Evolutionary conservation across 2,113 vertebrate species (phyloP), one percentile per base, ranked within the genome.

Genomic region (Pterophyllum scalare): DNA sequence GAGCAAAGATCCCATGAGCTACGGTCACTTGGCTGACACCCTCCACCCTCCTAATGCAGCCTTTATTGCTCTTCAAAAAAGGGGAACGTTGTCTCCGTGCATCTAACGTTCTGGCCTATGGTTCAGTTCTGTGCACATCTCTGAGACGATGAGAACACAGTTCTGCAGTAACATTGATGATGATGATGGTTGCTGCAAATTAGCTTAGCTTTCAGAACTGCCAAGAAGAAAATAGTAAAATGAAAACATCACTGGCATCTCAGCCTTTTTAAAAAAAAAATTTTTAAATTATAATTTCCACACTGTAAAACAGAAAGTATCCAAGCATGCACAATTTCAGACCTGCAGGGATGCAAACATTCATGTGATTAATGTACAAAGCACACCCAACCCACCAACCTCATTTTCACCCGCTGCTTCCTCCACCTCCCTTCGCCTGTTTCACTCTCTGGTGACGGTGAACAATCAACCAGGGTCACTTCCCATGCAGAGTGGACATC

Each of bases 401-500:
- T 89, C 58, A 35, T 92, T 91, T 92, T 88, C 80, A 90, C 85
- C 74, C 77, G 0, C 72, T 49, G 20, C 81, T 90, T 90, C 91
- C 86, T 83, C 31, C 70, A 2, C 26, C 82, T 59, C 77, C 75
- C 52, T 62, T 61, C 5, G 4, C 59, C 79, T 49, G 28, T 65
- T 60, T 77, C 43, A 6, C 60, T 52, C 78, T 79, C 40, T 58
- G 57, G 90, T 92, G 90, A 94, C 82, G 26, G 72, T 46, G 80
- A 84, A 88, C 90, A 85, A 90, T 94, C 88, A 89, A 87, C 88
- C 62, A 61, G 62, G 76, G 26, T 65, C 82, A 83, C 92, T 94
- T 93, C 94, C 94, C 90, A 90, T 81, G 64, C 70, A 61, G 62
- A 88, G 62, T 80, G 59, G 82, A 91, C 81, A 62, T 95, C 94